Percentiles rank a stretch among this genome's conserved stretches.
These are phyloP conservation scores for Nylanderia fulva DNA, from an alignment of 1,140 invertebrate genomes.

Conservation along the genomic window DNA sequence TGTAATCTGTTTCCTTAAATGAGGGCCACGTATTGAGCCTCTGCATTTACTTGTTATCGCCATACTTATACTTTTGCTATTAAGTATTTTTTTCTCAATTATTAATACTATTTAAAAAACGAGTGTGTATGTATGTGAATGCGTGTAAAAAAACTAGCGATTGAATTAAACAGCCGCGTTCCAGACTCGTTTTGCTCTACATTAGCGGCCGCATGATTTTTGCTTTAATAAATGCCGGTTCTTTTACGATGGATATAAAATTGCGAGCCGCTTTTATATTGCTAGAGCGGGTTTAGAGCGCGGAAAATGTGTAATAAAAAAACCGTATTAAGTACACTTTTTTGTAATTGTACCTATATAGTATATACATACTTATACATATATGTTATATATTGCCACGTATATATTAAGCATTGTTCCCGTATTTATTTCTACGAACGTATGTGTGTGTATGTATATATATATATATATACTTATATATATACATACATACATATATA, in stretches of 20 bases:
- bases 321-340: constrained; percentile 39
- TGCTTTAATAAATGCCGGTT: constrained; percentile 14
- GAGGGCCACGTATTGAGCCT: constrained; percentile 36
- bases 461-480: too few relatives aligned
- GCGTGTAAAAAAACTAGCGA: constrained; percentile 69
- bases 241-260: constrained; percentile 3
- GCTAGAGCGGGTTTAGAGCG: constrained; percentile 28
- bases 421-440: constrained; percentile 71
- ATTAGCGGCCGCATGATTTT: constrained; percentile 21
- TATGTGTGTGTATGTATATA: background rate
- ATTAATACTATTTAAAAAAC: constrained; percentile 65
- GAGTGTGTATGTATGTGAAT: constrained; percentile 34
- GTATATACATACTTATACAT: constrained; percentile 38
- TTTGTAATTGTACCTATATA: constrained; percentile 66
- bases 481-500: too few relatives aligned
- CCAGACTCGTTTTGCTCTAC: background rate
- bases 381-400: constrained; percentile 38
- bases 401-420: constrained; percentile 62
- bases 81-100: constrained; percentile 65
- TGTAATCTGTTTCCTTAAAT: constrained; percentile 43
- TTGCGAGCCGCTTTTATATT: constrained; percentile 1
- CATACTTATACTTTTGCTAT: constrained; percentile 64
- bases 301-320: constrained; percentile 66
- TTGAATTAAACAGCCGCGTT: constrained; percentile 61
- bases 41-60: constrained; percentile 70